Conservation (phyloP, 2,888 invertebrate genomes). For the Xanthia togata region DNA sequence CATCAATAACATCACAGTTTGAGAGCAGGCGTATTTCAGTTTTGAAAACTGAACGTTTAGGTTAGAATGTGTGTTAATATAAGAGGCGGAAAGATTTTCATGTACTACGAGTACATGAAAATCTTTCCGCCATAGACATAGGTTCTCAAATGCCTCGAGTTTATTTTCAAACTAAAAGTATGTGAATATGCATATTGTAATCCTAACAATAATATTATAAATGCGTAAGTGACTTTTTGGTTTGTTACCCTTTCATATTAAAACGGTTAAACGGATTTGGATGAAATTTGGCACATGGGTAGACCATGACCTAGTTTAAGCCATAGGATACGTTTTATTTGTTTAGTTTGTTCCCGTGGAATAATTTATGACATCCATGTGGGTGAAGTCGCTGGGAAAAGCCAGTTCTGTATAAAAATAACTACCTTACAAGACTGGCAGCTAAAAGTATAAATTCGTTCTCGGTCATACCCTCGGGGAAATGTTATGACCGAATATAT, state of each 20-base stretch:
- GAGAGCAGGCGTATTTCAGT: background rate
- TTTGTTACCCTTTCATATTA: no score
- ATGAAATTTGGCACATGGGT: background rate
- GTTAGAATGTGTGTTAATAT: background rate
- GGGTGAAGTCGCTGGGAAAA: no score
- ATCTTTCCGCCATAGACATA: no score
- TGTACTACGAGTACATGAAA: no score
- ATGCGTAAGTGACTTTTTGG: no score
- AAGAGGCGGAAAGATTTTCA: no score
- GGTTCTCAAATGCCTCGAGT: background rate
- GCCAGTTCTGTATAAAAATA: background rate
- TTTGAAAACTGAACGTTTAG: background rate
- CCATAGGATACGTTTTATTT: no score
- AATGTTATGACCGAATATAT: background rate
- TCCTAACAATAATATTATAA: background rate
- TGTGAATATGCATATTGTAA: background rate
- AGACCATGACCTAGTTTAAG: no score
- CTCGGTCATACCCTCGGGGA: background rate
- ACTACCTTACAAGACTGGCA: background rate
- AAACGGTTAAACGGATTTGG: background rate
- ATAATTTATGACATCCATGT: no score
- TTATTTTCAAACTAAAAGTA: background rate
- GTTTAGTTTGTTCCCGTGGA: no score
- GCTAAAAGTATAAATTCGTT: constrained; percentile 2
- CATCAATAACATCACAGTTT: constrained; percentile 12